phyloP scores from a whole-genome alignment of 2,888 invertebrate species.

The Eutolmus rufibarbis region DNA sequence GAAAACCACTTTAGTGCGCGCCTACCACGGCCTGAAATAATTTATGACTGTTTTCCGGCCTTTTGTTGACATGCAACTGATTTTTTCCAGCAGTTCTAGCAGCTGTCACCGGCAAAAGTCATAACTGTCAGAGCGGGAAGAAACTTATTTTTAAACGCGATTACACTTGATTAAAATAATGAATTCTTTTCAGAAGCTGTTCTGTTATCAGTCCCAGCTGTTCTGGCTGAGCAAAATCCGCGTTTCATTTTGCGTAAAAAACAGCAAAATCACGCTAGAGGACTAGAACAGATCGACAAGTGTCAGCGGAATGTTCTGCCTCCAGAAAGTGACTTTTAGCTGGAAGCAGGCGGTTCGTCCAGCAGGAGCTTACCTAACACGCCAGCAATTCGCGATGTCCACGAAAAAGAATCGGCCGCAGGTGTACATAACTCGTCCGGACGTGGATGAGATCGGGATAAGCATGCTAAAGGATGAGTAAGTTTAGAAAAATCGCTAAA shows the following conservation, averaged over 20 bases:
- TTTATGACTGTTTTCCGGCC: background rate
- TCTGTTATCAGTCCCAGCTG: background rate
- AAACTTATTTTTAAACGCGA: background rate
- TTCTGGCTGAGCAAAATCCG: background rate
- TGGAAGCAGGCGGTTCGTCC: background rate
- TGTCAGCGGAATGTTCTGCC: background rate
- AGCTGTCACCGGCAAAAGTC: background rate
- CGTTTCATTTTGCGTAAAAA: background rate
- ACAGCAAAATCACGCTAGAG: background rate
- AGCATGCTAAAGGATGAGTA: constrained; percentile 68
- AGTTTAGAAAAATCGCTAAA: constrained; percentile 50
- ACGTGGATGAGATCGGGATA: constrained; percentile 67
- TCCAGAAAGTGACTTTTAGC: background rate
- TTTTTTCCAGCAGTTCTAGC: background rate
- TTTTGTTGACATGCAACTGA: background rate
- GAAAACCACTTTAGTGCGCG: background rate
- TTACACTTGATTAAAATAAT: background rate
- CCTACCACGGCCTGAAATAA: background rate
- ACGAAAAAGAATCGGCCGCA: constrained; percentile 56
- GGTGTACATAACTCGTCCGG: constrained; percentile 70
- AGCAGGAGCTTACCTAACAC: background rate
- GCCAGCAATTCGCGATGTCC: background rate
- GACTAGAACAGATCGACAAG: background rate
- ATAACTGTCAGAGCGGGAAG: background rate
- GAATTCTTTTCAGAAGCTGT: background rate